These are phyloP conservation scores for Anastatus disparis DNA, from an alignment of 1,140 invertebrate genomes.

Conservation along the genomic window DNA sequence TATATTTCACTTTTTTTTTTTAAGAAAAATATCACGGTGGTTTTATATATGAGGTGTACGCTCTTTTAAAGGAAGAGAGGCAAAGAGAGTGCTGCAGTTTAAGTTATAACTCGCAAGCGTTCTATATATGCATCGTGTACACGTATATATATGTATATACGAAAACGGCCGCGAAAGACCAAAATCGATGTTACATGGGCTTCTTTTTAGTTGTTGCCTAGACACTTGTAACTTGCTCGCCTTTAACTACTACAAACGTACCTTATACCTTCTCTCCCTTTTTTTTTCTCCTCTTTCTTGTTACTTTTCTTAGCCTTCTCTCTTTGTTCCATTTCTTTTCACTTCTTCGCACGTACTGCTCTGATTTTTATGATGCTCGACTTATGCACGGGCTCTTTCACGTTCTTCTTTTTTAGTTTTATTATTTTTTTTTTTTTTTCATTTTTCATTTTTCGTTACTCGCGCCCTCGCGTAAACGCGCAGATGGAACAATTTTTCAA, in stretches of 20 bases:
- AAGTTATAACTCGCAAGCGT: no score
- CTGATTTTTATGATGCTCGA: slow-evolving; percentile 3
- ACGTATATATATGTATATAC: background rate
- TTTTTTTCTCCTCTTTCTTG: background rate
- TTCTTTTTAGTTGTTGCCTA: slow-evolving; percentile 32
- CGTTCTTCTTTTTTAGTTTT: background rate
- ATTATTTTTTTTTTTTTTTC: background rate
- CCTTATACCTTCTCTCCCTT: background rate
- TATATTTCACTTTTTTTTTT: background rate
- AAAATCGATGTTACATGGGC: slow-evolving; percentile 35
- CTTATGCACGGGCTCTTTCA: background rate
- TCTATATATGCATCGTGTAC: background rate
- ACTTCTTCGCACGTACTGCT: slow-evolving; percentile 11
- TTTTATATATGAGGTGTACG: background rate
- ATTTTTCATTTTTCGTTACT: background rate
- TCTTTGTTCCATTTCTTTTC: slow-evolving; percentile 23
- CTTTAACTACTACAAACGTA: no score
- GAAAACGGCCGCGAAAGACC: background rate
- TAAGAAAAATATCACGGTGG: background rate
- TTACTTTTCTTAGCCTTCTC: background rate
- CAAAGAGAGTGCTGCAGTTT: background rate
- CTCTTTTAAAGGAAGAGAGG: no score
- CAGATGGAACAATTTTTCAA: no score
- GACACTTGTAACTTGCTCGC: slow-evolving; percentile 20
- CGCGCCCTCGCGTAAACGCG: no score